Evolutionary conservation across 2,113 vertebrate genomes (phyloP), one percentile per base, ranked within the genome.

Genomic region (Oxyruncus cristatus): DNA sequence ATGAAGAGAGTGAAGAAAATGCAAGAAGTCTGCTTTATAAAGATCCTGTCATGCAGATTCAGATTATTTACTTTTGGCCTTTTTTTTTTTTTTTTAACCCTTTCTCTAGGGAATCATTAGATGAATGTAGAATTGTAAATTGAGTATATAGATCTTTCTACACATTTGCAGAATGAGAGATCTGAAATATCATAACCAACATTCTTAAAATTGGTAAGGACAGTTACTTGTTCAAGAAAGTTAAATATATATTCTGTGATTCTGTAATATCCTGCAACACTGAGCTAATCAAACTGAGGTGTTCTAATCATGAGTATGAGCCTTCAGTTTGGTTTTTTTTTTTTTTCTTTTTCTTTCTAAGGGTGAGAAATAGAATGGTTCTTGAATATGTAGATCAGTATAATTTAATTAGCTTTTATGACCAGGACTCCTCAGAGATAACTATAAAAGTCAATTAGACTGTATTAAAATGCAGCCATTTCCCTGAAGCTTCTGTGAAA

Each of bases 391-490:
- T 94, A 98, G 97, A 98, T 97, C 94, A 97, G 90, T 83, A 94
- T 97, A 97, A 98, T 96, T 97, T 97, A 98, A 98, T 98, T 98
- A 98, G 97, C 95, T 97, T 98, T 98, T 98, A 98, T 83, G 94
- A 97, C 97, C 95, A 95, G 58, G 50, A 89, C 90, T 97, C 89
- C 97, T 97, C 79, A 90, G 97, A 97, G 97, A 97, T 97, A 98
- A 96, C 91, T 88, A 87, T 70, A 78, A 92, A 96, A 98, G 94
- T 96, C 97, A 97, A 97, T 98, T 98, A 97, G 80, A 96, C 83
- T 89, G 90, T 93, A 97, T 96, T 97, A 97, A 97, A 97, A 97
- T 97, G 93, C 94, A 97, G 68, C 63, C 42, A 82, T 98, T 97
- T 96, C 81, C 94, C 86, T 91, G 90, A 96, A 93, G 85, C 93